Evolutionary conservation across 2,888 invertebrate genomes (phyloP).

Genomic region (Callinectes sapidus): DNA sequence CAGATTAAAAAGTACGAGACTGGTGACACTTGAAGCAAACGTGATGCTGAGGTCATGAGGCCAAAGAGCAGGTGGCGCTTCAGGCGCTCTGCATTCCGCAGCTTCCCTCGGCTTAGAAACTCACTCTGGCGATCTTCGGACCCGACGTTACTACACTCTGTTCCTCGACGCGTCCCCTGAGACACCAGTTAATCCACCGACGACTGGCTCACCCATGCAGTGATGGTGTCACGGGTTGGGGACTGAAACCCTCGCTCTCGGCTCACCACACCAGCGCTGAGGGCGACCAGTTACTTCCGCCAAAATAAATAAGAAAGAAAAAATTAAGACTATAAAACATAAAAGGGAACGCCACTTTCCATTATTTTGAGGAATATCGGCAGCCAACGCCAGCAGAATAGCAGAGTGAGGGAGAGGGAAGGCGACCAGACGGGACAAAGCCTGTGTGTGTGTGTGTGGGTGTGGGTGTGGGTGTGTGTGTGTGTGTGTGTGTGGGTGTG

Average conservation of each 20-base stretch:
- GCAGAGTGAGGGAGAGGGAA: not conserved
- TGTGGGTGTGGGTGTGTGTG: constrained; percentile 11
- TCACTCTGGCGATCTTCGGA: not conserved
- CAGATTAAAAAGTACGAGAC: not conserved
- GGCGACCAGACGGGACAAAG: not conserved
- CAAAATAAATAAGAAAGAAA: not conserved
- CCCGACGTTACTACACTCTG: not conserved
- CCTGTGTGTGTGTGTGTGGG: constrained; percentile 9
- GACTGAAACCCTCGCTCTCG: not conserved
- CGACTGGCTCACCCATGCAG: not conserved
- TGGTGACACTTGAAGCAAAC: not conserved
- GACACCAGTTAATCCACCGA: not conserved
- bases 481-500: constrained; percentile 19
- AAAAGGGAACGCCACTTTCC: not conserved
- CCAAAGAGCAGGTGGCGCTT: not conserved
- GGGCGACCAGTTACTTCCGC: not conserved
- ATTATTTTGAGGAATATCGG: constrained; percentile 23
- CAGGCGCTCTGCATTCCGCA: not conserved
- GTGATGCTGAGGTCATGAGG: not conserved
- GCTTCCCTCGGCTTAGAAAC: not conserved
- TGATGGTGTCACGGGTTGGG: not conserved
- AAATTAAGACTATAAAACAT: not conserved
- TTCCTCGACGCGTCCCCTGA: not conserved
- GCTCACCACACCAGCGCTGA: not conserved
- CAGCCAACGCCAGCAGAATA: constrained; percentile 22